Percentiles rank a stretch among this genome's conserved stretches.
These are phyloP conservation scores for Catostomus latipinnis DNA, from an alignment of 2,797 vertebrate species.

Conservation along the genomic window DNA sequence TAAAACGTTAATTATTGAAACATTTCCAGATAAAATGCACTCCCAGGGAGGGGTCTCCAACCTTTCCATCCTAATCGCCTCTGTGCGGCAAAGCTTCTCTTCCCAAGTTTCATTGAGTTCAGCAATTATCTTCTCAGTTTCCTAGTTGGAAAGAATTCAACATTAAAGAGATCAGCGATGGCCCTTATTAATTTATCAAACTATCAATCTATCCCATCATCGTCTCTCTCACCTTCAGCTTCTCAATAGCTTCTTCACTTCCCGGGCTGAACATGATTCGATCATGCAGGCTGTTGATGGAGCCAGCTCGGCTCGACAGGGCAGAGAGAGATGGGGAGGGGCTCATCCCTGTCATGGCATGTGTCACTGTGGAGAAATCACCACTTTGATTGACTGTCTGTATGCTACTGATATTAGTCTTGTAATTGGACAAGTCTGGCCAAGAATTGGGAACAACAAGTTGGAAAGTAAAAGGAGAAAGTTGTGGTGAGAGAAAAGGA, in stretches of 20 bases:
- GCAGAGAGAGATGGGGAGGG: constrained; percentile 94
- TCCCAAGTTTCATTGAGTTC: constrained; percentile 99
- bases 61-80: constrained; percentile 96
- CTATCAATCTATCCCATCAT: neutral
- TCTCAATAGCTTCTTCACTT: constrained; percentile 95
- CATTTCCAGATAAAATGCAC: constrained; percentile 7
- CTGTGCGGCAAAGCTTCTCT: constrained; percentile 94
- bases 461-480: constrained; percentile 48
- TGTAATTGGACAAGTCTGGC: constrained; percentile 91
- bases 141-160: constrained; percentile 65
- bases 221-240: constrained; percentile 86
- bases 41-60: constrained; percentile 42
- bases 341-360: constrained; percentile 95
- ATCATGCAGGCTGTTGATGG: constrained; percentile 93
- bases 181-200: constrained; percentile 15
- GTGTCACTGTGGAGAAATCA: constrained; percentile 99
- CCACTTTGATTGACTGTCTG: constrained; percentile 89
- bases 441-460: constrained; percentile 66
- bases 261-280: constrained; percentile 95
- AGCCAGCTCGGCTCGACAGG: constrained; percentile 91
- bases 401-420: constrained; percentile 86
- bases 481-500: constrained; percentile 62
- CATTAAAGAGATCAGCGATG: constrained; percentile 2
- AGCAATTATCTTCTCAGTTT: constrained; percentile 98
- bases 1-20: neutral